phyloP scores from a whole-genome alignment of 2,113 vertebrate genomes.

The Nycticorax nycticorax region DNA sequence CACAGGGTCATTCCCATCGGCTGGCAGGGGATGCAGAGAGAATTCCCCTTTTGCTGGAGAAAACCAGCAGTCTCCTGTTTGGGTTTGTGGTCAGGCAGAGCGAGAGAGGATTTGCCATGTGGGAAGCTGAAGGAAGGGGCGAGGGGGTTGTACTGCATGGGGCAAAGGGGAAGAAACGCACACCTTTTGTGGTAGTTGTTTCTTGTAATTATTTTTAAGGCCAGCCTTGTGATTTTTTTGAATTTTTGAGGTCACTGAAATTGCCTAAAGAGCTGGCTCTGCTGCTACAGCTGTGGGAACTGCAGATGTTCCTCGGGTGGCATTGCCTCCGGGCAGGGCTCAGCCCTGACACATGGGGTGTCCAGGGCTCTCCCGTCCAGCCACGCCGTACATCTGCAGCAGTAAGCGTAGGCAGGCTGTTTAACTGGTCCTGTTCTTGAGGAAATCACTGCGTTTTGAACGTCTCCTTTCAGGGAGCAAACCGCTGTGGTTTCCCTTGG shows the following conservation, averaged over 20 bases:
- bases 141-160: accelerated
- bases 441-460: not conserved
- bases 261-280: not conserved
- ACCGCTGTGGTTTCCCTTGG: accelerated
- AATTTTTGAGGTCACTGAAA: not conserved
- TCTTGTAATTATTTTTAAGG: not conserved
- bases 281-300: accelerated
- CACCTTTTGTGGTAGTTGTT: not conserved
- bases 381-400: not conserved
- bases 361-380: not conserved
- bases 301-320: accelerated
- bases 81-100: not conserved
- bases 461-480: not conserved
- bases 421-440: not conserved
- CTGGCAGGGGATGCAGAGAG: not conserved
- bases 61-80: not conserved
- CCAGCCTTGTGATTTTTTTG: not conserved
- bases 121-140: not conserved
- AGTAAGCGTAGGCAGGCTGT: accelerated
- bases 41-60: not conserved
- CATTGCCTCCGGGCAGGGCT: not conserved
- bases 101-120: not conserved
- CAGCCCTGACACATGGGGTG: not conserved
- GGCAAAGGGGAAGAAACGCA: not conserved
- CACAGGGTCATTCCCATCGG: not conserved